Base-by-base conservation (phyloP, 92 coral and sea anemone species). In the Porites cylindrica region DNA sequence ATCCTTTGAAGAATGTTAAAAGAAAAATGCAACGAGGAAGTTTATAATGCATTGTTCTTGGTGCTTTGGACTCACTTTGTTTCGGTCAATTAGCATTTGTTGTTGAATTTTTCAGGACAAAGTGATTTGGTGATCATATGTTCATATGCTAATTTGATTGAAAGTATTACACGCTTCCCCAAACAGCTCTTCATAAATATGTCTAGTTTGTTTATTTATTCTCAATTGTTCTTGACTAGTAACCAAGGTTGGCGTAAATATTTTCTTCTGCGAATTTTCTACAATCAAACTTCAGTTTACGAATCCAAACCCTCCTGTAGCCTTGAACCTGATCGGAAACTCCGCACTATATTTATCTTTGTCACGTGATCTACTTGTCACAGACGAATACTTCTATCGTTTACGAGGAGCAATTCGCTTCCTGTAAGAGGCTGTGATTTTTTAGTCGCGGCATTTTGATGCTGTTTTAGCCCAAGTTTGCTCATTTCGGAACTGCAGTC, bases 311-410 rank as follows among this genome's bases (percentile, higher is more conserved):
- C 79, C 77, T 32, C 63, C 50, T 43, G 62, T n/a, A 1, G 1
- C 29, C 11, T 14, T 58, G 70, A 26, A 70, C 84, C 75, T 66
- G 18, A 16, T 11, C 9, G 18, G 7, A 20, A 56, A 56, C 61
- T 56, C 16, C 61, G 18, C 18, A 7, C 78, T 58, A 51, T 66
- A 70, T 82, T 82, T 82, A 82, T 23, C 14, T 54, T 10, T 51
- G 65, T 83, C 87, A 83, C 87, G 87, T 83, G 87, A 83, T 32
- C 26, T 10, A 72, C 32, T 61, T 73, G 87, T 83, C 87, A 83
- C 87, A 65, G 81, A 12, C 80, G 74, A 85, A 85, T 85, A 85
- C 83, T 76, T 85, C 53, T 21, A 77, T 52, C 89, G 89, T 85
- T 85, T 67, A 10, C 21, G 62, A 60, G 12, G 16, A 67, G 64